Conservation (phyloP, 2,113 vertebrate genomes). For the Poeciliopsis prolifica region DNA sequence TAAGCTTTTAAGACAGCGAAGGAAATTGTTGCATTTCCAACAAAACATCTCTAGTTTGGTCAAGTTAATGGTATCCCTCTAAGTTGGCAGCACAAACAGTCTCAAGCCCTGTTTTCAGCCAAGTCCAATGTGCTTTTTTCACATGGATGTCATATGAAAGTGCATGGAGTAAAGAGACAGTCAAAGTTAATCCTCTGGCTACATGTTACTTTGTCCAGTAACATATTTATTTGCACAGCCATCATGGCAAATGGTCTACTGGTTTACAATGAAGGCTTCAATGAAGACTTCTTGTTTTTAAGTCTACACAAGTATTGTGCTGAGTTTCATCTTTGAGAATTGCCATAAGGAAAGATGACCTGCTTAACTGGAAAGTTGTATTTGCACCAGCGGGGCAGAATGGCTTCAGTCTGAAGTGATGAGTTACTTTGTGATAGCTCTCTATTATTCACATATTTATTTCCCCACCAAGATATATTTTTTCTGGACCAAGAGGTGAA, state of each 20-base stretch:
- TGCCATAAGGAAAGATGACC: neutral
- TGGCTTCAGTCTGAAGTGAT: neutral
- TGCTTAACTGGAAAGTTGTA: neutral
- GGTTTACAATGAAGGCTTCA: neutral
- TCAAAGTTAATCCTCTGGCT: neutral
- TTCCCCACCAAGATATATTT: neutral
- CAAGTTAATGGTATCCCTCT: neutral
- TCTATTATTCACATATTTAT: neutral
- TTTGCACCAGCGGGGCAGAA: neutral
- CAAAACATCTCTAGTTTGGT: neutral
- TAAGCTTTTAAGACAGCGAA: neutral
- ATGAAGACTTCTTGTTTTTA: neutral
- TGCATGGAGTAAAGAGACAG: neutral
- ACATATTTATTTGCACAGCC: neutral
- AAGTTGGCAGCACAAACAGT: neutral
- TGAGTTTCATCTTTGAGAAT: neutral
- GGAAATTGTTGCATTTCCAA: neutral
- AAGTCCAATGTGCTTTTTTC: neutral
- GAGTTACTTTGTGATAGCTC: neutral
- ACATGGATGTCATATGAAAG: neutral
- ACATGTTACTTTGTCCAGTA: neutral
- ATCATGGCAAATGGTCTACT: neutral
- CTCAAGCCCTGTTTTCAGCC: neutral
- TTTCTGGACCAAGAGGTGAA: neutral
- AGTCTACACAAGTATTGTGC: neutral